Percentiles rank a stretch among this genome's conserved stretches.
Evolutionary conservation across 2,797 vertebrate genomes (phyloP).

Genomic region (Gymnodraco acuticeps): DNA sequence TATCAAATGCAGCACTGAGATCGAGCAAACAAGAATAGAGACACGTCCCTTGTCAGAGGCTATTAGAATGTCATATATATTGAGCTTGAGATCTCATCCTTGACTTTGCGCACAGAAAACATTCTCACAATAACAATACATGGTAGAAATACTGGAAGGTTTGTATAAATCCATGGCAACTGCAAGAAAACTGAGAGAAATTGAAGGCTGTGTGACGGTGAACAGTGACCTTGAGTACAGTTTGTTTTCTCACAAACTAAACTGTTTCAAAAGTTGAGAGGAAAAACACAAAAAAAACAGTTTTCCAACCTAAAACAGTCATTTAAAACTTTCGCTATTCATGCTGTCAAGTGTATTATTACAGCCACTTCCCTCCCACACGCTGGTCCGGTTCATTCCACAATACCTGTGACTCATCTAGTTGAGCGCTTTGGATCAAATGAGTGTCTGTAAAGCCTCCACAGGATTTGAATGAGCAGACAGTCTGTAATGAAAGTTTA

Average conservation of each 20-base stretch:
- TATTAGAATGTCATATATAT: no score
- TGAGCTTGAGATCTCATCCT: neutral
- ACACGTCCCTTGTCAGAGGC: no score
- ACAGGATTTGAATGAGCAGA: conserved; percentile 34
- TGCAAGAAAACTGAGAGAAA: neutral
- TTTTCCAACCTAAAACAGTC: conserved; percentile 1
- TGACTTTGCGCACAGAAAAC: neutral
- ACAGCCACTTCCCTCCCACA: conserved; percentile 65
- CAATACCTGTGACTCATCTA: conserved; percentile 70
- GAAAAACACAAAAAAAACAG: neutral
- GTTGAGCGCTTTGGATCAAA: conserved; percentile 67
- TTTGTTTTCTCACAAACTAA: neutral
- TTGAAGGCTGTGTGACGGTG: neutral
- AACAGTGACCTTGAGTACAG: neutral
- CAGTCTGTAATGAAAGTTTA: conserved; percentile 17
- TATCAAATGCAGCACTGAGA: no score
- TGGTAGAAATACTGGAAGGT: neutral
- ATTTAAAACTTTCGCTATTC: conserved; percentile 8
- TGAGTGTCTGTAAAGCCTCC: conserved; percentile 33
- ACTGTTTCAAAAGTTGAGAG: neutral
- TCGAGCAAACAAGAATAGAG: no score
- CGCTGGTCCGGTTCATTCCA: conserved; percentile 55
- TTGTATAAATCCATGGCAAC: neutral
- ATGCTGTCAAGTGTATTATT: conserved; percentile 48
- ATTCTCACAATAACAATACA: neutral